Evolutionary conservation across 2,888 invertebrate genomes (phyloP), one percentile per base, ranked within the genome.

Genomic region (Dexiosoma caninum): DNA sequence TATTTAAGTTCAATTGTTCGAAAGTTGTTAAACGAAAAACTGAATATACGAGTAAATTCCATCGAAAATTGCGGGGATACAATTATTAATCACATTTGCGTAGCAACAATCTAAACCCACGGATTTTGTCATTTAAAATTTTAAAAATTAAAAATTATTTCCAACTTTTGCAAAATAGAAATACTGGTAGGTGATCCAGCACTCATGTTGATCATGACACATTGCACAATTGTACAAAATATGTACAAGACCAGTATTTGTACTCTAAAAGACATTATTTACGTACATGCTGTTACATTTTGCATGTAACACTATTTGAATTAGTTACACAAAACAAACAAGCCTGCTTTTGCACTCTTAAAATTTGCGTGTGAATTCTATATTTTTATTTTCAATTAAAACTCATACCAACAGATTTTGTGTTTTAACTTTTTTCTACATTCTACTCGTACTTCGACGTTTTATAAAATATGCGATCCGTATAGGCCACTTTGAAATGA

Each of bases 351-450:
- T 53, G 10, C 12, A 21, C 62, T 49, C 7, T 70, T 64, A 49
- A 57, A 64, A 71, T 71, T 78, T 21, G 70, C 77, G 70, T 78
- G 77, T 78, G 77, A 78, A 71, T 71, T 71, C 42, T 64, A n/a
- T 32, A 9, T 62, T 71, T 64, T 76, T 55, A 30, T 32, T 59
- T 75, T 35, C 64, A 59, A 75, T 76, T 76, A 76, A 76, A 44
- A 30, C 16, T 55, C 9, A 12, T 53, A 69, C 44, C 60, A 60
- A 21, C 27, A 60, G 23, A 35, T 40, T 67, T 57, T 35, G 32
- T 46, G 16, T 46, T 23, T 72, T 42, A 14, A 37, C 19, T 12
- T 59, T 42, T 30, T 44, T 40, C 51, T 32, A 51, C 30, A 51
- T 49, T 60, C 35, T 51, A 49, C 30, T 49, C 23, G 8, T 16